Base-by-base conservation (phyloP, 1,140 invertebrate species). In the Penaeus japonicus region DNA sequence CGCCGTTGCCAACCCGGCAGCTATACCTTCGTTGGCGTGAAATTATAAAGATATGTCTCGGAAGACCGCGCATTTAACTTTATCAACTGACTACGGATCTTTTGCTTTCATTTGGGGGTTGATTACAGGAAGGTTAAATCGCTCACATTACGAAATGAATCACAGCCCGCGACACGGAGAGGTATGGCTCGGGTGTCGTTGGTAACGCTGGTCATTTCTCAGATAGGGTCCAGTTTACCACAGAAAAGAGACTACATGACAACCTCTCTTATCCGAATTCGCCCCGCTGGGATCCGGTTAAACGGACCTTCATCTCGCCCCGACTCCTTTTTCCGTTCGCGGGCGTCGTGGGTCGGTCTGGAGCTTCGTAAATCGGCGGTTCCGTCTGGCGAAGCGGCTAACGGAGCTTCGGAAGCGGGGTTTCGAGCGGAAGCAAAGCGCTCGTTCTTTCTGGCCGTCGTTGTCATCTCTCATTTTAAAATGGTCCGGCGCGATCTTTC, bases 141-240 rank as follows among this genome's bases (percentile, higher is more conserved):
- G 47, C 47, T 7, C 47, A 47, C 10, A 15, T 12, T 15, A 47
- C 47, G 47, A 47, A 15, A 47, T 15, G 5, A 47, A 47, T 47
- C 47, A 10, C 47, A 15, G 15, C 0, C 47, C 47, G 5, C 7
- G 47, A 47, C 47, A 0, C 47, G 30, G 77, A 24, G 35, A 54
- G 32, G 39, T 55, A 55, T 30, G 18, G 27, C 17, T 32, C 27
- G 17, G 47, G 39, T 22, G 87, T 7, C 86, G 80, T 84, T 88
- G 87, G 87, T 22, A 88, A 78, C 87, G 27, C 87, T 88, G 80
- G 81, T 88, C 87, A 88, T 88, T 88, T 88, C 87, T 88, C 87
- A 84, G 87, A 88, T 88, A 84, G 87, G 87, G 87, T 88, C 87
- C 87, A 88, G 87, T 88, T 88, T 88, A 88, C 87, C 87, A 84